These are phyloP conservation scores for Unio pictorum DNA, from an alignment of 2,888 invertebrate species.

Conservation along the genomic window DNA sequence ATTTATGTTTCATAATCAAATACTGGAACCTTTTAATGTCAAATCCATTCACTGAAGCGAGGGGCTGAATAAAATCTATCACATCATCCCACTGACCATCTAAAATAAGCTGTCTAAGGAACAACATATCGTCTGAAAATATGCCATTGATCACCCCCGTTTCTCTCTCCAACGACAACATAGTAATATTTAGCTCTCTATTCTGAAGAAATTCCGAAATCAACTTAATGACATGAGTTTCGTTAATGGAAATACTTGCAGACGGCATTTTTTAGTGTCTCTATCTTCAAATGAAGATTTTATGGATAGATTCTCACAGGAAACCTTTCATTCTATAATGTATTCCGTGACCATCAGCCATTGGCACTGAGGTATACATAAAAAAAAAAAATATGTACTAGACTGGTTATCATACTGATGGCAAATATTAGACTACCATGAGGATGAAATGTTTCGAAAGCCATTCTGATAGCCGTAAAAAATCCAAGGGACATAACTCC, in stretches of 20 bases:
- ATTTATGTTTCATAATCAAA: slow-evolving; percentile 91
- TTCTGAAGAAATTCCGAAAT: slow-evolving; percentile 76
- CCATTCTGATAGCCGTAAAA: too few species aligned
- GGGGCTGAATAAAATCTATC: slow-evolving; percentile 94
- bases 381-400: too few species aligned
- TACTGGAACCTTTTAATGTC: slow-evolving; percentile 89
- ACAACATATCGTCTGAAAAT: slow-evolving; percentile 93
- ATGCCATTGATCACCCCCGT: slow-evolving; percentile 81
- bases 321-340: too few species aligned
- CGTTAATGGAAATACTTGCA: slow-evolving; percentile 62
- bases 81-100: slow-evolving; percentile 99
- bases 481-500: too few species aligned
- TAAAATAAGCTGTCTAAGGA: slow-evolving; percentile 92
- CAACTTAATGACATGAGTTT: slow-evolving; percentile 75
- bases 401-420: too few species aligned
- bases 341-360: too few species aligned
- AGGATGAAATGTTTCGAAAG: too few species aligned
- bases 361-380: too few species aligned
- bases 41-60: slow-evolving; percentile 82
- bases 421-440: too few species aligned
- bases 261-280: slow-evolving; percentile 57
- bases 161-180: slow-evolving; percentile 91
- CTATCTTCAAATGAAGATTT: too few species aligned
- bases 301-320: too few species aligned
- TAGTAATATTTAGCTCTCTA: slow-evolving; percentile 91